Base-by-base conservation (phyloP, 2,888 invertebrate genomes). In the Ceraclea dissimilis region DNA sequence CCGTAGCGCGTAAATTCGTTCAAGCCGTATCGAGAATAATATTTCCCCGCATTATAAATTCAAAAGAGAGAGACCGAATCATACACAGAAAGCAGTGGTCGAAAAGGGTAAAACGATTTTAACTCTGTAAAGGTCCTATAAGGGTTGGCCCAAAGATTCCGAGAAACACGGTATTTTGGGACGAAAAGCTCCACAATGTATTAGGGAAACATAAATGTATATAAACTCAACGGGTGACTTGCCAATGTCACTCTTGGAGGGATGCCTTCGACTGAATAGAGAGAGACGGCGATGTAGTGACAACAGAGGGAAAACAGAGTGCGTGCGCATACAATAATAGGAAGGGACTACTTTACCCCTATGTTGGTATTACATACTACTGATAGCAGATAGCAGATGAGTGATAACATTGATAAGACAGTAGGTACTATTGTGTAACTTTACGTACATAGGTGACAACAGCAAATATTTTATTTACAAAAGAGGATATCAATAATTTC, bases 111-210 rank as follows among this genome's bases (percentile, higher is more conserved):
- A 51, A 51, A 13, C 17, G 2, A 51, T 11, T 43, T 13, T 4
- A 39, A 39, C 39, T n/a, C 51, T 48, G 56, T 51, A 57, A 56
- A 52, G 60, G 56, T 60, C 54, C 60, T 58, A 56, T 51, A 60
- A 62, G 62, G 62, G 62, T 60, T 60, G 60, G 58, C 60, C 60
- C 62, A 60, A 62, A 56, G 53, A 51, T 51, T 50, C 56, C 50
- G 50, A 51, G 60, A 58, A 62, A 58, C 51, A 31, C 48, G 57
- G 47, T 31, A 51, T 56, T 62, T 46, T n/a, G 58, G 58, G 58
- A 58, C 51, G 62, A 58, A 62, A 62, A 58, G 34, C 44, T 56
- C 56, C 58, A 52, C 52, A 46, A 48, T 17, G 18, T 54, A 62
- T 52, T 56, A 60, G 62, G 62, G 51, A 51, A 50, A 22, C 61